These are phyloP conservation scores for Trogon surrucura DNA, from an alignment of 2,113 vertebrate genomes.

Conservation along the genomic window DNA sequence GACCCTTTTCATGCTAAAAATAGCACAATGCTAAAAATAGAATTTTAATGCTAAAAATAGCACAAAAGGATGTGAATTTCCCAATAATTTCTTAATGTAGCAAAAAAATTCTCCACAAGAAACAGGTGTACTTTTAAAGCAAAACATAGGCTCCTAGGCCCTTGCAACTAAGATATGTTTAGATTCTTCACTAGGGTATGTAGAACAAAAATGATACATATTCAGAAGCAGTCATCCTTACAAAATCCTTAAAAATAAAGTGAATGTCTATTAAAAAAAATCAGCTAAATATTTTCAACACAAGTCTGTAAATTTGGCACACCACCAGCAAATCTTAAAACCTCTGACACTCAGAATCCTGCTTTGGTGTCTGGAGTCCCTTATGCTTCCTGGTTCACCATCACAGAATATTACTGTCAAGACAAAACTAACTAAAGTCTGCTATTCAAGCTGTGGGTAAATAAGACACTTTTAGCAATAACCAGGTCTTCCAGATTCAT, in stretches of 20 bases:
- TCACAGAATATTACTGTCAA: neutral
- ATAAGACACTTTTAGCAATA: neutral
- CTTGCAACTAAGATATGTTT: neutral
- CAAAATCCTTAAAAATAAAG: neutral
- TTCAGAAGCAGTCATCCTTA: neutral
- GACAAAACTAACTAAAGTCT: neutral
- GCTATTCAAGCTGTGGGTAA: neutral
- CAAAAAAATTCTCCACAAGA: neutral
- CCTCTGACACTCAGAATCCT: neutral
- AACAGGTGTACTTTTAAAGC: neutral
- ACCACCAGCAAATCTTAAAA: neutral
- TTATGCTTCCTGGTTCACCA: neutral
- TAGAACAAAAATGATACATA: neutral
- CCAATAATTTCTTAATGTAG: neutral
- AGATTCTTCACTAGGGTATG: neutral
- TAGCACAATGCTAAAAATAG: neutral
- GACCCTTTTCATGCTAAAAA: neutral
- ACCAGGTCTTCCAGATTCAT: neutral
- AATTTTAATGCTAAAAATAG: neutral
- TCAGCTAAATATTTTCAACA: neutral
- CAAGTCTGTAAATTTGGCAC: neutral
- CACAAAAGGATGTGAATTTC: neutral
- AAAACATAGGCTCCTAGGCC: neutral
- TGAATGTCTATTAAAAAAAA: neutral
- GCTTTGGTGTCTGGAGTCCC: neutral